Conservation (phyloP, 2,888 invertebrate genomes). For the Xestia xanthographa region DNA sequence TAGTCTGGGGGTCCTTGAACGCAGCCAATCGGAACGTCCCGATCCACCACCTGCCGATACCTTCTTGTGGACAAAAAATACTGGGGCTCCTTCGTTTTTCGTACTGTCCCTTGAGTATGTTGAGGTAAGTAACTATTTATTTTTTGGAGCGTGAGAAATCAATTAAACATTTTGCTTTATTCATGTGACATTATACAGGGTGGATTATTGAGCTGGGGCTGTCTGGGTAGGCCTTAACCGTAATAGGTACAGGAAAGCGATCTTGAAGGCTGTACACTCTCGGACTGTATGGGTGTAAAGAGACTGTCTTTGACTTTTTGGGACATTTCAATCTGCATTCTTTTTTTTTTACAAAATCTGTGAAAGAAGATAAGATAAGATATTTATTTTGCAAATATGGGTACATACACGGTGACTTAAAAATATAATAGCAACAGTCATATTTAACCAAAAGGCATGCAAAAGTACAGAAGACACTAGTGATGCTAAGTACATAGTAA, state of each 20-base stretch:
- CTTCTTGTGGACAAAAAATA: slow-evolving; percentile 59
- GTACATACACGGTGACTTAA: no score
- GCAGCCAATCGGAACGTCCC: slow-evolving; percentile 67
- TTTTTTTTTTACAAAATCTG: neutral
- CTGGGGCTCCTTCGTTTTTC: slow-evolving; percentile 11
- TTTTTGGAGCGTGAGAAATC: neutral
- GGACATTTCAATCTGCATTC: neutral
- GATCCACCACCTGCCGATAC: slow-evolving; percentile 72
- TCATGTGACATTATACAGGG: neutral
- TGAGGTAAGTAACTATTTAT: slow-evolving; percentile 12
- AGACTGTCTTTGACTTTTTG: neutral
- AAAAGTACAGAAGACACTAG: no score
- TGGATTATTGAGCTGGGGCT: neutral
- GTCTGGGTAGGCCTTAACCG: neutral
- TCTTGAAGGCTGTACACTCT: no score
- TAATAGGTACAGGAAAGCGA: neutral
- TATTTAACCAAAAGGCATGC: no score
- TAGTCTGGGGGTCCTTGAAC: slow-evolving; percentile 70
- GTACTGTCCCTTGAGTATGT: slow-evolving; percentile 23
- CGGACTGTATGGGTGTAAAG: neutral
- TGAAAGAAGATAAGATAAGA: no score
- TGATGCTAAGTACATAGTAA: no score
- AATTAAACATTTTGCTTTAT: neutral
- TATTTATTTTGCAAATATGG: no score
- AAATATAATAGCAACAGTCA: no score